Evolutionary conservation across 2,113 vertebrate species (phyloP), one percentile per base, ranked within the genome.

Genomic region (Coryphaenoides rupestris): DNA sequence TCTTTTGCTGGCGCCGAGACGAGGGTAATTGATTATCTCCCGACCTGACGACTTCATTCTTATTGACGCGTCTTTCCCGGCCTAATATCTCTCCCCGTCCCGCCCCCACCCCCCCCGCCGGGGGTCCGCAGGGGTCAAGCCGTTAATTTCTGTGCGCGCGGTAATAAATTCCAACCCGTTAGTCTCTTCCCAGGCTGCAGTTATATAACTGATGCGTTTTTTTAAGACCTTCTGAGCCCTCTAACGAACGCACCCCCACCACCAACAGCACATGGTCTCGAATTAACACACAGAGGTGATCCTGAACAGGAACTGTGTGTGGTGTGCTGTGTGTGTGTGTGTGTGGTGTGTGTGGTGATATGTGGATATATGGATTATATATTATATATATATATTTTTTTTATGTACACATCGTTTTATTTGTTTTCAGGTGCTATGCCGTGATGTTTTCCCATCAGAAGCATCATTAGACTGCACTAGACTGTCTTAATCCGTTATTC

Each of bases 1-100:
- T 63, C 65, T 55, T n/a, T 55, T 62, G 73, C 76, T 67, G 74
- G 70, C 63, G 33, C 50, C 13, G 5, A 58, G 63, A 69, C 55
- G 19, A 56, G 10, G 21, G 52, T 73, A 84, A n/a, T 86, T 76
- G 82, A 83, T 85, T 68, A 65, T 67, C 66, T 69, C n/a, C 63
- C 6, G 7, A n/a, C n/a, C n/a, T n/a, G n/a, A n/a, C n/a, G n/a
- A 22, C 54, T 83, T 82, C 66, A 74, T 82, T 85, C 82, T 71
- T 67, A 71, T 78, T 83, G 17, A 46, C 59, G 60, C 26, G 47
- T 60, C n/a, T n/a, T 70, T 68, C 65, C 22, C 58, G 17, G 21
- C 53, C 33, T 52, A 14, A n/a, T n/a, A 23, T 58, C 2, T 9
- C 66, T 2, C 40, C 61, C 23, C n/a, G n/a, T n/a, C n/a, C n/a